These are phyloP conservation scores for Herminia tarsipennalis DNA, from an alignment of 2,888 invertebrate species.

Conservation along the genomic window DNA sequence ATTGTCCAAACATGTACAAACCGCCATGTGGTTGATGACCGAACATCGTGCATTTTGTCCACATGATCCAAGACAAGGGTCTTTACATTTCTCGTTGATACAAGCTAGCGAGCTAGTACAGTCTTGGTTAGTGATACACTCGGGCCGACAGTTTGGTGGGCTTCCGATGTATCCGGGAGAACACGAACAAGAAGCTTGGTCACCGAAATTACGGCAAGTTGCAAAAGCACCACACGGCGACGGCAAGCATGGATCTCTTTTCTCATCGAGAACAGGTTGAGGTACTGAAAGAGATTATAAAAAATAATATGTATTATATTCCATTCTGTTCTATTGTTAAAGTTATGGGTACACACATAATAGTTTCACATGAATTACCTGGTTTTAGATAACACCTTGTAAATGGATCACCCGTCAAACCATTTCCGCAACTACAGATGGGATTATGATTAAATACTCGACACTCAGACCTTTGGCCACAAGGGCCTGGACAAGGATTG, in stretches of 20 bases:
- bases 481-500: conserved; percentile 90
- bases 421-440: conserved; percentile 88
- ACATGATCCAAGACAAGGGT: conserved; percentile 90
- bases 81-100: conserved; percentile 87
- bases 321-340: no score
- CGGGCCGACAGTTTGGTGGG: conserved; percentile 89
- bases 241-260: conserved; percentile 87
- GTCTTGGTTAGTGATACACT: conserved; percentile 88
- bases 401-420: conserved; percentile 88
- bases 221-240: conserved; percentile 89
- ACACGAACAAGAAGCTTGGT: conserved; percentile 87
- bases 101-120: conserved; percentile 88
- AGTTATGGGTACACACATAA: conserved; percentile 3
- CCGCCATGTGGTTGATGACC: conserved; percentile 87
- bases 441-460: conserved; percentile 90
- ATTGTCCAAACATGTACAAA: conserved; percentile 86
- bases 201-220: conserved; percentile 83
- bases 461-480: conserved; percentile 89
- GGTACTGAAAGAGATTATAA: conserved; percentile 62
- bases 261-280: conserved; percentile 68
- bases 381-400: conserved; percentile 87
- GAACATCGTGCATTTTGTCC: conserved; percentile 85
- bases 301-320: no score
- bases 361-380: conserved; percentile 53
- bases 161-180: conserved; percentile 86